These are phyloP conservation scores for Macquaria australasica DNA, from an alignment of 2,113 vertebrate genomes.

Conservation along the genomic window DNA sequence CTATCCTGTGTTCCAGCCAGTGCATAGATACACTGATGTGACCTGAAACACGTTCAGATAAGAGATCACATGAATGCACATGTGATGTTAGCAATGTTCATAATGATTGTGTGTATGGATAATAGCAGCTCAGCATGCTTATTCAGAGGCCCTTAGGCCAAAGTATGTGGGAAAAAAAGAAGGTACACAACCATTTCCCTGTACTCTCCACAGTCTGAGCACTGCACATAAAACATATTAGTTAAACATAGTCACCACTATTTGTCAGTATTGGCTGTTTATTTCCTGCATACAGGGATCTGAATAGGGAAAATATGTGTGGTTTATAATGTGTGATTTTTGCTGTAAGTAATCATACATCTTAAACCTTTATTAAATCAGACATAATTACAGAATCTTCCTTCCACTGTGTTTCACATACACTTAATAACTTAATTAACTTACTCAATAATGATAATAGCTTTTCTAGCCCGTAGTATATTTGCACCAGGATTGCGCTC, in stretches of 20 bases:
- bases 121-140: background rate
- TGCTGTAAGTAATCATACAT: background rate
- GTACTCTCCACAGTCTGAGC: background rate
- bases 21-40: background rate
- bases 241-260: background rate
- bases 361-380: background rate
- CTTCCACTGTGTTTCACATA: background rate
- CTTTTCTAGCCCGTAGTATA: no score
- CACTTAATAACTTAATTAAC: background rate
- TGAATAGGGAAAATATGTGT: background rate
- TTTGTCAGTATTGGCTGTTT: background rate
- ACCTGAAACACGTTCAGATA: constrained; percentile 9
- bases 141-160: constrained; percentile 18
- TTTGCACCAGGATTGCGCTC: no score
- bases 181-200: background rate
- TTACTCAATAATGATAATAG: no score
- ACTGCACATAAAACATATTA: background rate
- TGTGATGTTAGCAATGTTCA: constrained; percentile 3
- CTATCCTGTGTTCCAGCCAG: background rate
- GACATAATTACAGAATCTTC: background rate
- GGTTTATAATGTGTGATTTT: background rate
- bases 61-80: constrained; percentile 14
- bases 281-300: background rate
- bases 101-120: background rate
- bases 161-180: constrained; percentile 4